Evolutionary conservation across 2,888 invertebrate species (phyloP).

Genomic region (Drosophila quinaria): DNA sequence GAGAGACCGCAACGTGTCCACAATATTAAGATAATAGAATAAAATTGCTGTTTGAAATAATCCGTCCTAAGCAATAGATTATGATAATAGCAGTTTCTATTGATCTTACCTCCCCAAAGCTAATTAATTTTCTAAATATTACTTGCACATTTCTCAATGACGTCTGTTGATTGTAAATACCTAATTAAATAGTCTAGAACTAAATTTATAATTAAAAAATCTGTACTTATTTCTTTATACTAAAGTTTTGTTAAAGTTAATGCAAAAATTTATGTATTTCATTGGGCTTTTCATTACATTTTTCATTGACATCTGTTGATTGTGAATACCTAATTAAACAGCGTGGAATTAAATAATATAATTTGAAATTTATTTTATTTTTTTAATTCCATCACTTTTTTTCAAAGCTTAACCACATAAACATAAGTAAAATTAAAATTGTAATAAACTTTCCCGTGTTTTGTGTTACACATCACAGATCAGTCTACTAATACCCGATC

Average conservation of each 20-base stretch:
- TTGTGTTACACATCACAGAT: no score
- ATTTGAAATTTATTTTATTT: not conserved
- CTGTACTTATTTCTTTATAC: not conserved
- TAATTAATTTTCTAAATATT: slow-evolving; percentile 25
- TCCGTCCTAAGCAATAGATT: not conserved
- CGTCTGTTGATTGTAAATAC: slow-evolving; percentile 1
- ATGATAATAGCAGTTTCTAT: not conserved
- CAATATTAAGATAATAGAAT: slow-evolving; percentile 15
- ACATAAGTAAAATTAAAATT: no score
- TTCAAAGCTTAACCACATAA: no score
- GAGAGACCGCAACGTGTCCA: slow-evolving; percentile 7
- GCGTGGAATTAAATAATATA: not conserved
- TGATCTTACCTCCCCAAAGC: not conserved
- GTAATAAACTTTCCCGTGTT: not conserved
- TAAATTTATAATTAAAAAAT: not conserved
- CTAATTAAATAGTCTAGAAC: not conserved
- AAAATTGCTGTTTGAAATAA: slow-evolving; percentile 1
- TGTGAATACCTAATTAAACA: not conserved
- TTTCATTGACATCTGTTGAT: slow-evolving; percentile 6
- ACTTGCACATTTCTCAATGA: slow-evolving; percentile 13
- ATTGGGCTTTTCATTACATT: no score
- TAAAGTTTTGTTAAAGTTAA: no score
- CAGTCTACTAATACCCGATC: not conserved
- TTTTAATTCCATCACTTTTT: no score
- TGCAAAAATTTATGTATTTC: no score